These are phyloP conservation scores for Zaprionus obscuricornis DNA, from an alignment of 2,888 invertebrate genomes.

Conservation along the genomic window DNA sequence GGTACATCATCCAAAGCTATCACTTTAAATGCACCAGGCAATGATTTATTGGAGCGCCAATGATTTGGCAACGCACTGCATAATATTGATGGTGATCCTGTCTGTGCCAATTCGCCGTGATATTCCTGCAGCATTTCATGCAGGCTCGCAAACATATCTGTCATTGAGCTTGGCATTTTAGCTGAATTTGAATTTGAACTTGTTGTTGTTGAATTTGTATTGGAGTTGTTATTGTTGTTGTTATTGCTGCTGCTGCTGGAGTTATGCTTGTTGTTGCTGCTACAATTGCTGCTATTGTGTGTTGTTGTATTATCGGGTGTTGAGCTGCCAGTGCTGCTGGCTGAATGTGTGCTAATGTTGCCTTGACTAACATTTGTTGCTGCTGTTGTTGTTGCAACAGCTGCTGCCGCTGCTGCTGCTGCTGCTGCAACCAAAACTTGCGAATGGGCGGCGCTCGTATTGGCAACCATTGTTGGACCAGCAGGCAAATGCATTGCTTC, in stretches of 20 bases:
- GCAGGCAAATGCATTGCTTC: slow-evolving; percentile 81
- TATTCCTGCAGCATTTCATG: slow-evolving; percentile 93
- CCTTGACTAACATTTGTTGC: slow-evolving; percentile 36
- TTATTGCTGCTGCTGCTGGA: slow-evolving; percentile 24
- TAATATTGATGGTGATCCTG: slow-evolving; percentile 97
- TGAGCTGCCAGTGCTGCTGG: slow-evolving; percentile 67
- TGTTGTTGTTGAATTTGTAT: slow-evolving; percentile 32
- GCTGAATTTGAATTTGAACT: slow-evolving; percentile 80
- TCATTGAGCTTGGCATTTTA: slow-evolving; percentile 86
- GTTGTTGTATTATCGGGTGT: slow-evolving; percentile 51
- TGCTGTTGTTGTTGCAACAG: slow-evolving; percentile 9
- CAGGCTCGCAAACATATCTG: slow-evolving; percentile 90
- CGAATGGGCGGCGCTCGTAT: slow-evolving; percentile 63
- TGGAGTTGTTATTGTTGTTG: slow-evolving; percentile 29
- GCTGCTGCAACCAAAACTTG: slow-evolving; percentile 64
- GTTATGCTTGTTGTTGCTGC: slow-evolving; percentile 31
- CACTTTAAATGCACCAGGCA: slow-evolving; percentile 98
- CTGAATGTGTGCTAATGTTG: slow-evolving; percentile 64
- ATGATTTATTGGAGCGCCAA: slow-evolving; percentile 98
- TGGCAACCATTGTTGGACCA: slow-evolving; percentile 82
- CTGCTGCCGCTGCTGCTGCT: slow-evolving; percentile 49
- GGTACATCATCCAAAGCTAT: slow-evolving; percentile 95
- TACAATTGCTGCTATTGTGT: slow-evolving; percentile 39
- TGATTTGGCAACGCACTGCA: slow-evolving; percentile 97
- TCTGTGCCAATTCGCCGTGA: slow-evolving; percentile 96